Evolutionary conservation across 1,140 invertebrate species (phyloP).

Genomic region (Brachionus rotundiformis): DNA sequence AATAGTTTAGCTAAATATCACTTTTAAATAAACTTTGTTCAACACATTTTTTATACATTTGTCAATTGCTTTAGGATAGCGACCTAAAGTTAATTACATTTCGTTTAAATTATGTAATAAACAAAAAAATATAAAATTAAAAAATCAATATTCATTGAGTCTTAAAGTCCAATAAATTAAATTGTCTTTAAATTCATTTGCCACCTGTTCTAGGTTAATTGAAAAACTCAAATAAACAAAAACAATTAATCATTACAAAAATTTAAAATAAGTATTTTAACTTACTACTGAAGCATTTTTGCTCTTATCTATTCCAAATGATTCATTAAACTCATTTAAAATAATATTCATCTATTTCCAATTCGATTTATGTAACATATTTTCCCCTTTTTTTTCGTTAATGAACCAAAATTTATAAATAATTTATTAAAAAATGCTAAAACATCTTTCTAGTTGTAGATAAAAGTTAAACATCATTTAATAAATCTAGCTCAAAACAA

Average conservation of each 20-base stretch:
- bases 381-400: background rate
- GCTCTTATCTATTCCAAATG: background rate
- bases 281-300: too few relatives aligned
- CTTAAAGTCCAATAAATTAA: background rate
- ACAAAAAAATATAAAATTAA: background rate
- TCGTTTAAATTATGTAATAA: conserved; percentile 1
- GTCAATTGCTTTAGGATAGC: background rate
- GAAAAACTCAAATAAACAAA: background rate
- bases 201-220: conserved; percentile 13
- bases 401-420: background rate
- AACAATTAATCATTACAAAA: background rate
- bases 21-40: conserved; percentile 21
- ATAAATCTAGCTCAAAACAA: too few relatives aligned
- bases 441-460: too few relatives aligned
- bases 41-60: conserved; percentile 44
- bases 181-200: background rate
- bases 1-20: conserved; percentile 33
- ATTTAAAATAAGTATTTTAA: too few relatives aligned
- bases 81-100: background rate
- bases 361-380: background rate
- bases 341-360: background rate
- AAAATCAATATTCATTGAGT: conserved; percentile 3
- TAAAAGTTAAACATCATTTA: too few relatives aligned
- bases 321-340: background rate
- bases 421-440: background rate